These are phyloP conservation scores for Distichodus sexfasciatus DNA, from an alignment of 2,797 vertebrate genomes.

Conservation along the genomic window DNA sequence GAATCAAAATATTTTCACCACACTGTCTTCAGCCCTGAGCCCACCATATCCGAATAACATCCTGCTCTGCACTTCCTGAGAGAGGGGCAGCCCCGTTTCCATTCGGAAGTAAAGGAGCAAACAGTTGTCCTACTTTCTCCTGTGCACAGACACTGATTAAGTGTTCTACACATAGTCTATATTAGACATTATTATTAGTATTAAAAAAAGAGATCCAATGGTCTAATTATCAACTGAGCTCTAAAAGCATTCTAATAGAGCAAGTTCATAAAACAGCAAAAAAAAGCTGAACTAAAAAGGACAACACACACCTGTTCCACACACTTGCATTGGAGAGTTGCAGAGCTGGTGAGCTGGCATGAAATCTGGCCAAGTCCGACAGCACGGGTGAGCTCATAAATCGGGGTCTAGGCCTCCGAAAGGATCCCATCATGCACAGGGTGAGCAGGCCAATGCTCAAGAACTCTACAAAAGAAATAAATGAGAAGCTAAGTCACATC, in stretches of 20 bases:
- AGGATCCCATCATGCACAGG: conserved; percentile 83
- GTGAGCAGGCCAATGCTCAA: conserved; percentile 13
- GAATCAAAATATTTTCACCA: conserved; percentile 15
- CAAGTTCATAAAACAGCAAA: background rate
- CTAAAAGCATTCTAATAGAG: no score
- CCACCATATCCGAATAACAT: conserved; percentile 41
- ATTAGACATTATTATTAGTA: no score
- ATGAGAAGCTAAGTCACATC: conserved; percentile 4
- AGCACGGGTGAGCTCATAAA: conserved; percentile 97
- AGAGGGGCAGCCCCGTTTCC: conserved; percentile 39
- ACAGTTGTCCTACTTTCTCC: conserved; percentile 13
- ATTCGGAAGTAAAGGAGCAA: conserved; percentile 47
- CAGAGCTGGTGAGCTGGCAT: conserved; percentile 79
- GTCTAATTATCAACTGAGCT: no score
- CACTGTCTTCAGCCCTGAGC: conserved; percentile 14
- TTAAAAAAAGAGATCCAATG: no score
- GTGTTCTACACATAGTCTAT: background rate
- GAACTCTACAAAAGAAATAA: background rate
- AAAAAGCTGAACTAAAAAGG: background rate
- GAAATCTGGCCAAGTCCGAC: conserved; percentile 89
- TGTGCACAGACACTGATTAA: background rate
- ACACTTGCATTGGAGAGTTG: conserved; percentile 87
- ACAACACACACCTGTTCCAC: conserved; percentile 86
- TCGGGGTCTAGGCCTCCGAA: conserved; percentile 84
- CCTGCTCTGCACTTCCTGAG: conserved; percentile 45